phyloP scores from a whole-genome alignment of 2,797 vertebrate genomes.

The Melanogrammus aeglefinus region DNA sequence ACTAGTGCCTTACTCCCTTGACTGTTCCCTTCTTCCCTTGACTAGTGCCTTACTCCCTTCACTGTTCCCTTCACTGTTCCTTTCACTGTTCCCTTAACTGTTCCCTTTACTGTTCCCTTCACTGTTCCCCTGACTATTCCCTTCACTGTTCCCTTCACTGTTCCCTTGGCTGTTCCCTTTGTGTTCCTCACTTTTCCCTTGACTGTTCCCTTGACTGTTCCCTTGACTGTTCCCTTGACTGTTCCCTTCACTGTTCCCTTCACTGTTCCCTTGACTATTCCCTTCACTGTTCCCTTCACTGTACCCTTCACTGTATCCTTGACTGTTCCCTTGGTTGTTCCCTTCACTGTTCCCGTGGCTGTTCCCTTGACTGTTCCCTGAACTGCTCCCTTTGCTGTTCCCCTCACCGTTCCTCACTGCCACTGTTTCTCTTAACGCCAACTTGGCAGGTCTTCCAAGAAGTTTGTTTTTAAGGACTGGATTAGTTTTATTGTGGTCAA shows the following conservation, averaged over 20 bases:
- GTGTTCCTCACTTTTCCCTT: too few species aligned
- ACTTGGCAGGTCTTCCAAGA: background rate
- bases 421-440: background rate
- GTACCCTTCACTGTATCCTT: background rate
- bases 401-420: too few species aligned
- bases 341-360: background rate
- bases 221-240: background rate
- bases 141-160: background rate
- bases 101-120: too few species aligned
- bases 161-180: background rate
- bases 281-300: background rate
- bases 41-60: background rate
- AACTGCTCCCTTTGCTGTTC: background rate
- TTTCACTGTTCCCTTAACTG: too few species aligned
- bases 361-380: background rate
- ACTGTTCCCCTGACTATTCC: background rate
- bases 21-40: background rate
- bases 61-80: background rate
- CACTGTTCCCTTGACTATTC: too few species aligned
- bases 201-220: background rate
- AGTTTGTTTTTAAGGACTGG: conserved; percentile 1
- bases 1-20: too few species aligned
- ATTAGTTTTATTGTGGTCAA: conserved; percentile 5
- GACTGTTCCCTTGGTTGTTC: background rate
- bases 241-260: too few species aligned